These are phyloP conservation scores for Oreonectes daqikongensis DNA, from an alignment of 2,797 vertebrate species.

Conservation along the genomic window DNA sequence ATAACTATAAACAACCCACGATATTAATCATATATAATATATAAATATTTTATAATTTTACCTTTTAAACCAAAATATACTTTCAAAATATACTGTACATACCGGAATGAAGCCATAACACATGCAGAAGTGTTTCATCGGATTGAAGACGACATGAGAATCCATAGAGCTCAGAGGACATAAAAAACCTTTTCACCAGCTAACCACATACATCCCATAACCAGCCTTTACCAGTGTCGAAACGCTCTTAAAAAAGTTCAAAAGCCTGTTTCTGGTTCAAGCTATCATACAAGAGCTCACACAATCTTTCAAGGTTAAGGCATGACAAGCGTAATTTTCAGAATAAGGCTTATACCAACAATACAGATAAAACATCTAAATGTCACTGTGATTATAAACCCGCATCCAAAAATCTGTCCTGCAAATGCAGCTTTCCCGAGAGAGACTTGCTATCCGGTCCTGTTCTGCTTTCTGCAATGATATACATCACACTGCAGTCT, in stretches of 20 bases:
- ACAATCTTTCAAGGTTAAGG: background rate
- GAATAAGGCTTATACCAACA: background rate
- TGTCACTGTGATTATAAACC: background rate
- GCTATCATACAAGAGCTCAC: background rate
- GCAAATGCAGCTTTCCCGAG: constrained; percentile 50
- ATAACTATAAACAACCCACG: background rate
- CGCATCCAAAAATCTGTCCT: constrained; percentile 33
- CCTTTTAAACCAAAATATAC: too few species aligned
- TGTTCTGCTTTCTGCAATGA: constrained; percentile 31
- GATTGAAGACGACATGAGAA: constrained; percentile 73
- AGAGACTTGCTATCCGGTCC: constrained; percentile 37
- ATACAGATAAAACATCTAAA: background rate
- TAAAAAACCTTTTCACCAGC: constrained; percentile 30
- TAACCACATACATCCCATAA: constrained; percentile 25
- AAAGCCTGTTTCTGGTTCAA: background rate
- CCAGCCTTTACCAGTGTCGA: background rate
- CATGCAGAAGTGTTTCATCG: constrained; percentile 88
- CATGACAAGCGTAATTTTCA: constrained; percentile 26
- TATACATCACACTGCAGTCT: constrained; percentile 50
- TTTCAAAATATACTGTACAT: constrained; percentile 66
- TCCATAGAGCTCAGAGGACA: constrained; percentile 68
- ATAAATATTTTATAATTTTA: too few species aligned
- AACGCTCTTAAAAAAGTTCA: background rate
- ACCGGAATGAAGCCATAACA: constrained; percentile 84
- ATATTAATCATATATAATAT: background rate